Evolutionary conservation across 2,797 vertebrate species (phyloP).

Genomic region (Alosa sapidissima): DNA sequence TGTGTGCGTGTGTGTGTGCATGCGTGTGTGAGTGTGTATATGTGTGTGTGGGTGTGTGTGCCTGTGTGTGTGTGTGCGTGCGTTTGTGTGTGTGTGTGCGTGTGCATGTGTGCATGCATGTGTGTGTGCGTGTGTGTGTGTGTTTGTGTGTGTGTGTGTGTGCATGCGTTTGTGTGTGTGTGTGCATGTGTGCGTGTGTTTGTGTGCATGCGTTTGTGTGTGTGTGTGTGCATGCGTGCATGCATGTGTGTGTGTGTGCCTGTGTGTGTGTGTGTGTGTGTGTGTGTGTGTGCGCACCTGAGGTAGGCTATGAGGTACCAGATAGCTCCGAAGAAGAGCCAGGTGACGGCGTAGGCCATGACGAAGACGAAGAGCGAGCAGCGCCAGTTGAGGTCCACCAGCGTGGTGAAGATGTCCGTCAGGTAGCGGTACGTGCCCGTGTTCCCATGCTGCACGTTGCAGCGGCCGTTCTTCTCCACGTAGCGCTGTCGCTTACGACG

Average conservation of each 20-base stretch:
- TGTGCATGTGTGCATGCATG: background rate
- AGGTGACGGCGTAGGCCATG: conserved; percentile 93
- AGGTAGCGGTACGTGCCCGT: conserved; percentile 96
- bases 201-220: background rate
- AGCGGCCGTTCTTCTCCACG: conserved; percentile 93
- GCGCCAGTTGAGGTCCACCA: conserved; percentile 97
- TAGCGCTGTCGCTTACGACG: conserved; percentile 86
- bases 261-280: background rate
- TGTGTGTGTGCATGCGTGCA: background rate
- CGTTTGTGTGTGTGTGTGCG: background rate
- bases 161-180: background rate
- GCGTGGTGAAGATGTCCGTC: conserved; percentile 96
- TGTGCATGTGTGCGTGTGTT: background rate
- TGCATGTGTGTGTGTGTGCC: background rate
- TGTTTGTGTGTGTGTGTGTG: conserved; percentile 24
- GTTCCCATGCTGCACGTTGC: conserved; percentile 94
- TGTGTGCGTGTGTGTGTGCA: background rate
- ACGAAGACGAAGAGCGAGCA: conserved; percentile 95
- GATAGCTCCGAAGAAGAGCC: conserved; percentile 96
- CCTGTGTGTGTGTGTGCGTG: background rate
- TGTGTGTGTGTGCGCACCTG: conserved; percentile 63
- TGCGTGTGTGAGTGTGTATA: background rate
- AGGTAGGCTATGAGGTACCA: conserved; percentile 98
- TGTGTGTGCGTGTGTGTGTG: background rate
- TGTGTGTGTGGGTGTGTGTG: conserved; percentile 15